Evolutionary conservation across 2,113 vertebrate species (phyloP).

Genomic region (Amblyornis subalaris): DNA sequence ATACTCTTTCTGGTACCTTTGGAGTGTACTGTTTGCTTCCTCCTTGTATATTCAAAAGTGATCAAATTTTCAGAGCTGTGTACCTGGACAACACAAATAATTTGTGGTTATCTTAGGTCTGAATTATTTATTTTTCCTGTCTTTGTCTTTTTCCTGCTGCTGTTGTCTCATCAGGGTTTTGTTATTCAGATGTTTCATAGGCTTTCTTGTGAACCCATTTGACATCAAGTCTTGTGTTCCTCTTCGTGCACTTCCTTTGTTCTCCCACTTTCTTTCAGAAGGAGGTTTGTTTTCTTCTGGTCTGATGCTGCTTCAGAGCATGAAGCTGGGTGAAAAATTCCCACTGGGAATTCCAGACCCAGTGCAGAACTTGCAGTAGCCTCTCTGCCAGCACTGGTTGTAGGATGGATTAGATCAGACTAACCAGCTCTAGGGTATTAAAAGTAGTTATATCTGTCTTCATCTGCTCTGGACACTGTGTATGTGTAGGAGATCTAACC

Average conservation of each 20-base stretch:
- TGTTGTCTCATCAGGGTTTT: background rate
- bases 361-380: accelerated
- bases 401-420: background rate
- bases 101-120: conserved; percentile 16
- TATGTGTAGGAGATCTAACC: background rate
- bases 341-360: background rate
- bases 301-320: background rate
- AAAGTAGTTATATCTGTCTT: background rate
- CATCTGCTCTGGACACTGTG: background rate
- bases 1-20: background rate
- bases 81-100: conserved; percentile 7
- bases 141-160: background rate
- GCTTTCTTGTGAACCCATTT: conserved; percentile 17
- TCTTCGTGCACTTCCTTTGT: background rate
- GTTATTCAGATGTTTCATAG: background rate
- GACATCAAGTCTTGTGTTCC: background rate
- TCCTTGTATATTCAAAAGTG: background rate
- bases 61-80: background rate
- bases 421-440: background rate
- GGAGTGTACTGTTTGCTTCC: background rate
- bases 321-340: background rate
- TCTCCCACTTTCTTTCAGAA: background rate
- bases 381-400: background rate
- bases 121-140: conserved; percentile 4
- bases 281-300: background rate